Evolutionary conservation across 2,888 invertebrate genomes (phyloP), one percentile per base, ranked within the genome.

Genomic region (Trachelus stipa): DNA sequence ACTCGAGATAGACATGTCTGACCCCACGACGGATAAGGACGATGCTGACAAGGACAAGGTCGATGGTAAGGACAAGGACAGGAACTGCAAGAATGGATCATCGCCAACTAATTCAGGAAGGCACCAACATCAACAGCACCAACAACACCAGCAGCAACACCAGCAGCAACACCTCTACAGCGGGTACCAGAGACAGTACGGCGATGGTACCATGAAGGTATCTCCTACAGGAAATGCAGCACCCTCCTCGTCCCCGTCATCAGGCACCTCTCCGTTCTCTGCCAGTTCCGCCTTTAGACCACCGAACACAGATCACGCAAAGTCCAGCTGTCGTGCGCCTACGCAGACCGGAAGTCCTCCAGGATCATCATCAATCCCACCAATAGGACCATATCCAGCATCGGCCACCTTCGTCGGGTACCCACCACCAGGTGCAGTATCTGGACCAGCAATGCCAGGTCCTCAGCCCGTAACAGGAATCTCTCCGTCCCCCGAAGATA

Each of bases 271-370:
- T 73, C 94, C 95, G n/a, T 96, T 95, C 88, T 95, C 96, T 3
- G 94, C 95, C 35, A 94, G 95, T 76, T 96, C 97, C 0, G 96
- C 97, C 1, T 97, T 97, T 89, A 95, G 96, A 87, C 96, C 96
- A 12, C 96, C 95, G 4, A 91, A 90, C 77, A 93, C 93, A 30
- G 95, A 95, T 85, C 94, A 94, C 40, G 91, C 92, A 79, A 95
- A 95, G 85, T 93, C 93, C 81, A 85, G 92, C 89, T 76, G 90
- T 34, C 82, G 90, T 1, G 87, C 90, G 75, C 80, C 78, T 84
- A 89, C 82, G 71, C 81, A 34, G 37, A 73, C 75, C 35, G 71
- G 31, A 31, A 71, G 31, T 34, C 34, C 86, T 4, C 79, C 84
- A 33, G 85, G 85, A 12, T 81, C 88, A 35, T 86, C 88, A 11